Conservation (phyloP, 37 sponge, comb jelly and placozoan species). For the Beroe forskalii region DNA sequence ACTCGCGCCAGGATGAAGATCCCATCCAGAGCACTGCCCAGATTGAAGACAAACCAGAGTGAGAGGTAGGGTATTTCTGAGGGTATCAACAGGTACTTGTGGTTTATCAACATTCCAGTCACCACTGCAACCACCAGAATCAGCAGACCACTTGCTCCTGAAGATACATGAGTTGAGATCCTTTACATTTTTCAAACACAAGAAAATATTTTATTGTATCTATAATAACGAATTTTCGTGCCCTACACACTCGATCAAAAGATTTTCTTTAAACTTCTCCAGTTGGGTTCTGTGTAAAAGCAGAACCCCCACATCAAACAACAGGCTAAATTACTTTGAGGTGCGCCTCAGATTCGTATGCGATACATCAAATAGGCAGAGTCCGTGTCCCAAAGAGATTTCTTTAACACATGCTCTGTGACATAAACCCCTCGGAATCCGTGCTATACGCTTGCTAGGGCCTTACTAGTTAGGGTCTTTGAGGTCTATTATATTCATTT, state of each 20-base stretch:
- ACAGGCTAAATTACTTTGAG: background rate
- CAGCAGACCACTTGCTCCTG: constrained; percentile 6
- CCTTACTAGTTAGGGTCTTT: no score
- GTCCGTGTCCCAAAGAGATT: no score
- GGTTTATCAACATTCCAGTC: background rate
- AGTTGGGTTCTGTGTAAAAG: background rate
- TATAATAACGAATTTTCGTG: no score
- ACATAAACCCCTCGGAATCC: no score
- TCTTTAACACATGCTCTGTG: no score
- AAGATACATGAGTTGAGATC: no score
- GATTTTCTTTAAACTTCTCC: constrained; percentile 32
- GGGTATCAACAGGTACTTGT: constrained; percentile 1
- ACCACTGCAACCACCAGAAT: background rate
- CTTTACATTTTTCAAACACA: constrained; percentile 19
- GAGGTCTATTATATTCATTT: no score
- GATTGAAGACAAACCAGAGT: background rate
- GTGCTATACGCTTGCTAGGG: no score
- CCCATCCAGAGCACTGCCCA: background rate
- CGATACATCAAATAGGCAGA: no score
- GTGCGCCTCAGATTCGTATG: no score
- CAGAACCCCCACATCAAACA: background rate
- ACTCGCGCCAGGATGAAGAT: background rate
- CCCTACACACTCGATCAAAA: background rate
- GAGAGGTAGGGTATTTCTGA: constrained; percentile 2
- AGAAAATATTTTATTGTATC: background rate